phyloP scores from a whole-genome alignment of 2,113 vertebrate genomes.

The Hippolais icterina region DNA sequence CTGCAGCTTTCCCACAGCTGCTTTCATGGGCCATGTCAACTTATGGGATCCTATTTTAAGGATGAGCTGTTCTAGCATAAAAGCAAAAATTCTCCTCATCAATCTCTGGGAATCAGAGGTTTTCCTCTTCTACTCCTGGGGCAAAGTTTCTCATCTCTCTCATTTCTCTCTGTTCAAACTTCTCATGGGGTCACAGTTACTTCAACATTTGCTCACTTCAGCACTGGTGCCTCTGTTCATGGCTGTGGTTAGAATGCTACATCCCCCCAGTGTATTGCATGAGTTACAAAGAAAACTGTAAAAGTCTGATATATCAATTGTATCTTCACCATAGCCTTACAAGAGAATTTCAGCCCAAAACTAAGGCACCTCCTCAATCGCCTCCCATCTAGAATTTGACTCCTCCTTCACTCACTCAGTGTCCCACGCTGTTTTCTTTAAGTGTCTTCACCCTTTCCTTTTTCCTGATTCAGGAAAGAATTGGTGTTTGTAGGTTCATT shows the following conservation, averaged over 20 bases:
- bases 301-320: neutral
- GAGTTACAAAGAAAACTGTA: neutral
- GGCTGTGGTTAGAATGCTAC: neutral
- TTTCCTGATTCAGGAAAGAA: neutral
- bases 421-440: neutral
- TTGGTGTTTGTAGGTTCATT: neutral
- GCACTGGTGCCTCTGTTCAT: neutral
- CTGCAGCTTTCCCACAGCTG: neutral
- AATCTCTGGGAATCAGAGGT: neutral
- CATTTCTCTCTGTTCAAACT: neutral
- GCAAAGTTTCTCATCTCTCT: neutral
- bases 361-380: neutral
- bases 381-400: neutral
- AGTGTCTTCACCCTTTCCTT: neutral
- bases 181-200: neutral
- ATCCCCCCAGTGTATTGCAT: neutral
- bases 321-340: neutral
- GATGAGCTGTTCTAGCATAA: neutral
- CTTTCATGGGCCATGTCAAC: neutral
- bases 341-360: neutral
- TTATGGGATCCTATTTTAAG: neutral
- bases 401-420: neutral
- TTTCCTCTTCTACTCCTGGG: neutral
- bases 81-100: neutral
- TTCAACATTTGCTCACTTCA: neutral